phyloP scores from a whole-genome alignment of 2,888 invertebrate genomes.

The Clusia tigrina region DNA sequence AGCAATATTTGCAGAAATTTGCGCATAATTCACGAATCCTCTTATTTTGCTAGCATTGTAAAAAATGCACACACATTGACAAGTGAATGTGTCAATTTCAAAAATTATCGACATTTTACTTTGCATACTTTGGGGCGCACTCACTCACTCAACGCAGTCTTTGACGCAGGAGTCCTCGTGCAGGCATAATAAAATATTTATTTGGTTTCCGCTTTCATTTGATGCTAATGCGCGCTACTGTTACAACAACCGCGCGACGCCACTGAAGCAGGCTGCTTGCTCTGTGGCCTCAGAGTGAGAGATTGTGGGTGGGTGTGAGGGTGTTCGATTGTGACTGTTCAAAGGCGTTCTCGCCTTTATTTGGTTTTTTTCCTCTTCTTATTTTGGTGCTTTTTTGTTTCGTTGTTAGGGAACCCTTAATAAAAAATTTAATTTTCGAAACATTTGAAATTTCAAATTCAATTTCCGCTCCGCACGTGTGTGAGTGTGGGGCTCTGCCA shows the following conservation, averaged over 20 bases:
- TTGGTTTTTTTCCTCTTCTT: background rate
- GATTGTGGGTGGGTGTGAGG: no score
- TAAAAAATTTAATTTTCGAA: conserved; percentile 53
- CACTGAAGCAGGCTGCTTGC: no score
- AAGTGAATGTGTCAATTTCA: conserved; percentile 8
- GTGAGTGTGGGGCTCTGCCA: background rate
- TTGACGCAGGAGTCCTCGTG: background rate
- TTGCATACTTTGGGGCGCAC: conserved; percentile 11
- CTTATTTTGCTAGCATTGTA: background rate
- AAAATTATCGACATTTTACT: conserved; percentile 17
- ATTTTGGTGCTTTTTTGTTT: background rate
- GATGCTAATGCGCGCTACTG: background rate
- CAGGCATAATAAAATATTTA: background rate
- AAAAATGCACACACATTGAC: background rate
- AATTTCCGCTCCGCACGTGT: conserved; percentile 46
- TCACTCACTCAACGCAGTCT: background rate
- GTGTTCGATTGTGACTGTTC: background rate
- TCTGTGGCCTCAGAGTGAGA: no score
- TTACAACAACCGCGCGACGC: no score
- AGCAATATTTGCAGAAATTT: no score
- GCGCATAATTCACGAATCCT: conserved; percentile 5
- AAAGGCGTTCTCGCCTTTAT: background rate
- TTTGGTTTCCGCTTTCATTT: conserved; percentile 1
- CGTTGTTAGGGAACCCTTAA: conserved; percentile 40
- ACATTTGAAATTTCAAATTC: conserved; percentile 55